phyloP scores from a whole-genome alignment of 1,140 invertebrate species.

The Bombus waltoni region DNA sequence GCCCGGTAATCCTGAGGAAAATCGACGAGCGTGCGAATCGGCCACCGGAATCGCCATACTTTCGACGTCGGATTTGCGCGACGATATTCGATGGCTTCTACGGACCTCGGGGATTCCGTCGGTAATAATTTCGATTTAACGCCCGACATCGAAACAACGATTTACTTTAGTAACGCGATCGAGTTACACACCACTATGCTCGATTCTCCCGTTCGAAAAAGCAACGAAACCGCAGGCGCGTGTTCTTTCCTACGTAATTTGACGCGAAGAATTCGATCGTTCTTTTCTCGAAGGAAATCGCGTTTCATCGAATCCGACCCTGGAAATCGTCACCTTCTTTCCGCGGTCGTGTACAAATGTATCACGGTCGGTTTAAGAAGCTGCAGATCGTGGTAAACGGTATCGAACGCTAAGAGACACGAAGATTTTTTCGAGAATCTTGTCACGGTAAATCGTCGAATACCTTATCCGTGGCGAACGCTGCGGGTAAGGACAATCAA shows the following conservation, averaged over 20 bases:
- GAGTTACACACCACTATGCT: neutral
- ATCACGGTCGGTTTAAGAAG: neutral
- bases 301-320: neutral
- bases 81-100: constrained; percentile 21
- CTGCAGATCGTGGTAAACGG: too few species aligned
- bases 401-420: neutral
- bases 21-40: constrained; percentile 41
- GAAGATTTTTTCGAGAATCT: constrained; percentile 35
- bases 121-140: constrained; percentile 46
- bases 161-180: constrained; percentile 36
- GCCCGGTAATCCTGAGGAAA: constrained; percentile 44
- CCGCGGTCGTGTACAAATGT: neutral
- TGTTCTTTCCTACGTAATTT: neutral
- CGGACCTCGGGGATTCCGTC: neutral
- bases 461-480: constrained; percentile 24
- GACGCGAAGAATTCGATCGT: neutral
- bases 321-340: neutral
- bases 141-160: constrained; percentile 1
- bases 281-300: neutral
- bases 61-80: constrained; percentile 25
- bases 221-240: neutral
- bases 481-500: constrained; percentile 39
- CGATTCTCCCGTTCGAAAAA: neutral
- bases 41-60: constrained; percentile 34
- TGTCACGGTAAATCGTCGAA: constrained; percentile 39